These are phyloP conservation scores for Nematopogon swammerdamellus DNA, from an alignment of 2,888 invertebrate species.

Conservation along the genomic window DNA sequence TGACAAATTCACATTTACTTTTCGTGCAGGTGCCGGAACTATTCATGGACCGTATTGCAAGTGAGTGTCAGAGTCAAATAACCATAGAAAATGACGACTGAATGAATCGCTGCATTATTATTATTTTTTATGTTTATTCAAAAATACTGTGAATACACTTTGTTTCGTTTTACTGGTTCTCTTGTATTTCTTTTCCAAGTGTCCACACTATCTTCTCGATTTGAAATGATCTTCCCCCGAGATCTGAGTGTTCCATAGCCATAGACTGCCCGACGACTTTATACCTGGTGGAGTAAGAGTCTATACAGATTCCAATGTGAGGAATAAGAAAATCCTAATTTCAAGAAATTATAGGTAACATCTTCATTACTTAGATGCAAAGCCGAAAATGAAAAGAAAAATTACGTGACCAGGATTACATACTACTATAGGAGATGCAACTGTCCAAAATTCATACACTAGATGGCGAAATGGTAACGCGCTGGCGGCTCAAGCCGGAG, in stretches of 20 bases:
- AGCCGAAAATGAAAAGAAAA: no score
- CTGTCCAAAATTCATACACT: no score
- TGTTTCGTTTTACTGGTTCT: neutral
- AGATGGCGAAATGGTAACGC: no score
- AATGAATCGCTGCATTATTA: constrained; percentile 6
- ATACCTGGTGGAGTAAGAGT: constrained; percentile 27
- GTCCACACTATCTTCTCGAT: constrained; percentile 44
- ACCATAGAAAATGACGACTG: constrained; percentile 34
- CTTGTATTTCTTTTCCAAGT: constrained; percentile 19
- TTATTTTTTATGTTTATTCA: constrained; percentile 6
- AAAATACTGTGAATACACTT: no score
- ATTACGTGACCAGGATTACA: no score
- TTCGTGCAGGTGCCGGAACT: constrained; percentile 48
- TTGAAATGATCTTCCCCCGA: constrained; percentile 41
- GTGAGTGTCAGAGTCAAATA: constrained; percentile 47
- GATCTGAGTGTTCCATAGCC: constrained; percentile 38
- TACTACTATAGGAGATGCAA: no score
- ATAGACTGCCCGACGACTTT: constrained; percentile 38
- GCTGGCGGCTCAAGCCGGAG: no score
- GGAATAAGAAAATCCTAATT: no score
- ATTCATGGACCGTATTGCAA: constrained; percentile 46
- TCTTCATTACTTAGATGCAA: no score
- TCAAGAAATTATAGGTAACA: no score
- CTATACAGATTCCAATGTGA: no score
- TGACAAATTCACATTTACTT: no score